Evolutionary conservation across 2,113 vertebrate genomes (phyloP), one percentile per base, ranked within the genome.

Genomic region (Myocastor coypus): DNA sequence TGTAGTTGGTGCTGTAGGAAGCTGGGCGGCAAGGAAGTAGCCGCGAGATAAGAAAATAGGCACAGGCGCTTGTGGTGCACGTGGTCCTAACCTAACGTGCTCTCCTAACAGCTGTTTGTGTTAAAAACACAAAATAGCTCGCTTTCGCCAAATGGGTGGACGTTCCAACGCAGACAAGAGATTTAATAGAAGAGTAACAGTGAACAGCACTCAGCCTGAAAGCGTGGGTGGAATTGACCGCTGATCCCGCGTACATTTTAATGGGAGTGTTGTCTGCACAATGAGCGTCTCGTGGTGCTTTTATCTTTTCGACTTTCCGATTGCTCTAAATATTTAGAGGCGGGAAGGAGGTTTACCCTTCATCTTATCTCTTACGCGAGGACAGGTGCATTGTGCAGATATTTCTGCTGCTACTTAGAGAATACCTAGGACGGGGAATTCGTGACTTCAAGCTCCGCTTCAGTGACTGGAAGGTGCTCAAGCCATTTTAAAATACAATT

Each of bases 401-500:
- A 87, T 95, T 93, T 91, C 40, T 77, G 24, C 69, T 85, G 83
- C 89, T 93, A 89, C 68, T 94, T 82, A 86, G 40, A 96, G 92
- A 94, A 89, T 28, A 61, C 82, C 68, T 50, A 66, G 61, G 83
- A 80, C 34, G 40, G 85, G 83, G 94, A 95, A 97, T 97, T 95
- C 81, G 78, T 96, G 93, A 96, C 94, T 95, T 92, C 69, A 86
- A 68, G 87, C 37, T 89, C 96, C 4, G 30, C 87, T 97, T 94
- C 93, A 92, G 59, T 94, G 93, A 93, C 92, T 96, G 71, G 87
- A 93, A 91, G 57, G 90, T 94, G 90, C 84, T 94, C 90, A 88
- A 88, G 68, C 68, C 85, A 10, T 94, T 84, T 94, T 77, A 94
- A 96, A 96, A 92, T 69, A 91, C 81, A 88, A 52, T 94, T 96